Evolutionary conservation across 2,797 vertebrate species (phyloP), one percentile per base, ranked within the genome.

Genomic region (Ataeniobius toweri): DNA sequence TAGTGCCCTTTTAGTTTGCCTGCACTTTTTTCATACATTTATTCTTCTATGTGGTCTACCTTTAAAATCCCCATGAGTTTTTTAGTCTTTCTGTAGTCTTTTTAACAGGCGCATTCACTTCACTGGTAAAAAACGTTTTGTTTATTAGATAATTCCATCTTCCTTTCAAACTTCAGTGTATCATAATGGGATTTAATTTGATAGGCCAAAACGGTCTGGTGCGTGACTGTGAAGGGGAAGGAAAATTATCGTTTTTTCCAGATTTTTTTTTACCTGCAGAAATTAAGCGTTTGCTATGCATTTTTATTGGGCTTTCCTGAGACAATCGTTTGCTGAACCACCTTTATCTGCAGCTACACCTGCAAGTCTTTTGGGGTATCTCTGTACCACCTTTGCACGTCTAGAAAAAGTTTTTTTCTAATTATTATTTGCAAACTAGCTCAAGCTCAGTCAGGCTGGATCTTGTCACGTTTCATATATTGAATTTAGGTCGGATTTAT

Each of bases 1-100:
- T 78, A 84, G 68, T 70, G 71, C 80, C 75, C 28, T 78, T 85
- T 81, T 77, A 78, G 75, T 88, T 84, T 89, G 50, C 79, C 80
- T 71, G 5, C 78, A 81, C 77, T 76, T 88, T 88, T 83, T 83
- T 77, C 41, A 69, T 14, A 46, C 41, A 69, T 69, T 69, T 46
- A n/a, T 69, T 69, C 10, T 24, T 69, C 46, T 26, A 46, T 69
- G 41, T 46, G 20, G 22, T 67, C 41, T 67, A 67, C 39, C 4
- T 41, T 20, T 24, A 24, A 67, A 67, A 41, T 24, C 9, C 10
- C 67, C 13, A 26, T 41, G 36, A 41, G 20, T 67, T 22, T 20
- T 50, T 24, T 22, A 22, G 24, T 69, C 39, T 26, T 69, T 69
- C 46, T 16, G 24, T n/a, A 10, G 12, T 46, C 5, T 69, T 46